These are phyloP conservation scores for Xerus rutilus DNA, from an alignment of 2,797 vertebrate species.

Conservation along the genomic window DNA sequence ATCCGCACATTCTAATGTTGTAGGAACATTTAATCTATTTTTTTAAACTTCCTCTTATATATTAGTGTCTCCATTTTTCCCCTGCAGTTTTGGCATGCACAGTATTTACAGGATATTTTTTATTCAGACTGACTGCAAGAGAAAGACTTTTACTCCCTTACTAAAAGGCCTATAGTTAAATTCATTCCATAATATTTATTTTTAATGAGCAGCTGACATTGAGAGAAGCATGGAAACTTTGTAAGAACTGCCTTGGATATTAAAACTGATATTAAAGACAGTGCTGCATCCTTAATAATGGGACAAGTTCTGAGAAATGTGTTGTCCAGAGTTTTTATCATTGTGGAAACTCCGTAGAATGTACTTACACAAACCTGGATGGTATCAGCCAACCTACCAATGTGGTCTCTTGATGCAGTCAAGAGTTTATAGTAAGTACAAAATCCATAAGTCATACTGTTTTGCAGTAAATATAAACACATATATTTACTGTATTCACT, in stretches of 20 bases:
- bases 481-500: no score
- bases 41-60: not conserved
- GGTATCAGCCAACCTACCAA: not conserved
- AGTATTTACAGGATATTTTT: conserved; percentile 31
- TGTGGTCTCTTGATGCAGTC: not conserved
- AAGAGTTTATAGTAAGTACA: no score
- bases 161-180: conserved; percentile 51
- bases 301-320: not conserved
- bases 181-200: conserved; percentile 49
- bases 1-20: not conserved
- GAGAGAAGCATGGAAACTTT: conserved; percentile 60
- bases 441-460: not conserved
- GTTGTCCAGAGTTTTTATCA: no score
- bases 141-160: conserved; percentile 52
- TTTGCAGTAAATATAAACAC: not conserved
- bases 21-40: not conserved
- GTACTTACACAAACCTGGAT: not conserved
- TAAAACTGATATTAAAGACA: conserved; percentile 67
- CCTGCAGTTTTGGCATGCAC: not conserved
- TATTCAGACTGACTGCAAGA: conserved; percentile 21
- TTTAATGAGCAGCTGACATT: conserved; percentile 64
- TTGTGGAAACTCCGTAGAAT: not conserved
- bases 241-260: conserved; percentile 64
- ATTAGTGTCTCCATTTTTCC: not conserved
- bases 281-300: not conserved